phyloP scores from a whole-genome alignment of 2,113 vertebrate species.

The Acrocephalus kingi region DNA sequence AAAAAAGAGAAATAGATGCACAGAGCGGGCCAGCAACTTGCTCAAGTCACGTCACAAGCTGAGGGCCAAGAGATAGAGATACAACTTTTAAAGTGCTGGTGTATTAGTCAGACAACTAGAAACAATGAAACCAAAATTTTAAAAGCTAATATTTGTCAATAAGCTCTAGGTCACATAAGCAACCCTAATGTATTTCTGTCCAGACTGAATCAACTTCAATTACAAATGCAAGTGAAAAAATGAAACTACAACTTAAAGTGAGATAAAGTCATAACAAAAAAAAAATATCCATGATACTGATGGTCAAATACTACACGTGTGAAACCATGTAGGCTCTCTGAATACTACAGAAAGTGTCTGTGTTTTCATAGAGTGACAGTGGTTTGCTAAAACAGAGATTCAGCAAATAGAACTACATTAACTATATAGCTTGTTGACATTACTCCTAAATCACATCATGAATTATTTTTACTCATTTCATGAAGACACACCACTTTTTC shows the following conservation, averaged over 20 bases:
- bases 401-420: not conserved
- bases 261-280: not conserved
- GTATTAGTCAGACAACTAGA: not conserved
- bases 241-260: not conserved
- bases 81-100: not conserved
- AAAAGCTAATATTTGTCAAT: not conserved
- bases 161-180: not conserved
- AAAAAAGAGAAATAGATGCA: not conserved
- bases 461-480: not conserved
- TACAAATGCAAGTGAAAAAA: not conserved
- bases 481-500: not conserved
- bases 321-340: not conserved
- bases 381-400: not conserved
- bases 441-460: not conserved
- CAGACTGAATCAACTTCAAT: not conserved
- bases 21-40: not conserved
- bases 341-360: not conserved
- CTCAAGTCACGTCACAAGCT: not conserved
- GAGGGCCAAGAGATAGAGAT: not conserved
- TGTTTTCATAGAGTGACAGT: not conserved
- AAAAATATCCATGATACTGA: not conserved
- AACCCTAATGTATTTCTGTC: not conserved
- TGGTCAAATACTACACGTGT: fast-evolving
- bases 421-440: not conserved
- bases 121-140: not conserved